Percentiles rank a stretch among this genome's conserved stretches.
Evolutionary conservation across 2,888 invertebrate genomes (phyloP).

Genomic region (Caprella mutica): DNA sequence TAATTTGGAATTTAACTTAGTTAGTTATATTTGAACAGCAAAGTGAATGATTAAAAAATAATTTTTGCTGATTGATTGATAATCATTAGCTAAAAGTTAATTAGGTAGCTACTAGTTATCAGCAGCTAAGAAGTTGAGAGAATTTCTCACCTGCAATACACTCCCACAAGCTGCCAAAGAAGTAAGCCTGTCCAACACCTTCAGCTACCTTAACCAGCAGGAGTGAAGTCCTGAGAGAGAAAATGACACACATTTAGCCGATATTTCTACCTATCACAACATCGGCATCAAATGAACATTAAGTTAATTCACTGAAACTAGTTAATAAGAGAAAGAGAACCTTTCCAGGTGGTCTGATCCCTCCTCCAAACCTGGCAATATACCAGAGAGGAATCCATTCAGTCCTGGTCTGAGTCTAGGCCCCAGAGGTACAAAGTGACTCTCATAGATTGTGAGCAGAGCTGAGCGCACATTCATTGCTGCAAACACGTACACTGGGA

Average conservation of each 20-base stretch:
- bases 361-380: constrained; percentile 75
- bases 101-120: too few relatives aligned
- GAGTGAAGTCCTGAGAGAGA: constrained; percentile 47
- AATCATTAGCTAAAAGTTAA: too few relatives aligned
- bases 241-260: constrained; percentile 11
- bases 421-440: constrained; percentile 71
- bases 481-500: constrained; percentile 76
- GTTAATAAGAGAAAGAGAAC: constrained; percentile 40
- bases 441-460: constrained; percentile 70
- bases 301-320: background rate
- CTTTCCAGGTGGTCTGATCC: constrained; percentile 71
- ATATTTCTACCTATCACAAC: too few relatives aligned
- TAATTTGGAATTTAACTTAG: too few relatives aligned
- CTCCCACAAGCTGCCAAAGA: constrained; percentile 81
- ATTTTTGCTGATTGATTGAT: too few relatives aligned
- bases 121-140: too few relatives aligned
- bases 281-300: too few relatives aligned
- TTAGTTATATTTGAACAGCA: too few relatives aligned
- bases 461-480: constrained; percentile 79
- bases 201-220: constrained; percentile 59
- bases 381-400: constrained; percentile 68
- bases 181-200: constrained; percentile 62
- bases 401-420: constrained; percentile 64
- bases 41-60: too few relatives aligned
- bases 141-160: constrained; percentile 58